Evolutionary conservation across 1,140 invertebrate species (phyloP), one percentile per base, ranked within the genome.

Genomic region (Bombus fervidus): DNA sequence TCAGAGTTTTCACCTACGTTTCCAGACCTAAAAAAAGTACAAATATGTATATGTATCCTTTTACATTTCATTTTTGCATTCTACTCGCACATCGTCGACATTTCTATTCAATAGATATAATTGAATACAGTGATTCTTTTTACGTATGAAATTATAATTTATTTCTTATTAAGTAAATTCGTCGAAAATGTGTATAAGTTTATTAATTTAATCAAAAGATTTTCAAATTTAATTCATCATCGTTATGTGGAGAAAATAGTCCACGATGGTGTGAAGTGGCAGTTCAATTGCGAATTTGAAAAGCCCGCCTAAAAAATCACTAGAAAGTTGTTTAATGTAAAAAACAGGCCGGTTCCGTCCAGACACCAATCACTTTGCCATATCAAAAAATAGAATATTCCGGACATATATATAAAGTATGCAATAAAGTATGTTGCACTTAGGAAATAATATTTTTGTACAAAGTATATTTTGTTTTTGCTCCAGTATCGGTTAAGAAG

Each of bases 331-430:
- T 86, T 81, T 78, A 72, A 12, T 39, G 43, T 86, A 87, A 87
- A 74, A 71, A 72, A 73, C 78, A 85, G 77, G 69, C 66, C 77
- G 41, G 59, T 74, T 80, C 53, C 18, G 59, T 74, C 5, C 59
- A 82, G 83, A 68, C 73, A 81, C 74, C 74, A 86, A 76, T 86
- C 37, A 69, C 86, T 83, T 88, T 81, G 81, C 79, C 83, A 87
- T 89, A 90, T 92, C 87, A 88, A 92, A 92, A 92, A 91, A 91
- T 92, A 92, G 87, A 89, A 78, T 86, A 91, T 86, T 83, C 85
- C 88, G 89, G 78, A 57, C 66, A 79, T 34, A 34, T 79, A 72
- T 80, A 53, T 57, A 85, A 43, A 72, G 37, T 74, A n/a, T 81
- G 34, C n/a, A 25, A 68, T 81, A 74, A 81, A 47, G 37, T 22